Evolutionary conservation across 1,140 invertebrate species (phyloP), one percentile per base, ranked within the genome.

Genomic region (Mycetomoellerius zeteki): DNA sequence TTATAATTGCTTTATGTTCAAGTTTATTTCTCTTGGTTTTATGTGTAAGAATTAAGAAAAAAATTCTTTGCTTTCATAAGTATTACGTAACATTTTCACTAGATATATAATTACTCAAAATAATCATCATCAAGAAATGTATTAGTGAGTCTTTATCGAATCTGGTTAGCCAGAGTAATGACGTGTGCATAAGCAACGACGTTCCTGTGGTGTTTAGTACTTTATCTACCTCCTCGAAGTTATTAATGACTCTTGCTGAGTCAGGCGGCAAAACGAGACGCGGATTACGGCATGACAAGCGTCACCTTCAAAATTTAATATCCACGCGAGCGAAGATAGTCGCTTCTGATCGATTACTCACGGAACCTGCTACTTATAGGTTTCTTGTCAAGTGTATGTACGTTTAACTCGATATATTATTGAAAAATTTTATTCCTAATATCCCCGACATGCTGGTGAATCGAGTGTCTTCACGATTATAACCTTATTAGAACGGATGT

Each of bases 211-310:
- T 90, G 88, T 90, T 90, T 90, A 90, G 52, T 89, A 88, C 89
- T 90, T 90, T 90, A 90, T 90, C 89, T 90, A 88, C 85, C 89
- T 88, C 64, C 86, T 90, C 81, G 54, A 86, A 82, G 89, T 90
- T 90, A 90, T 90, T 90, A 90, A 90, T 90, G 89, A 90, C 82
- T 88, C 81, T 90, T 73, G 89, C 89, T 90, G 89, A 90, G 89
- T 90, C 89, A 90, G 89, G 76, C 76, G 75, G 60, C 71, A 67
- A 67, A 67, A 85, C 54, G 43, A 27, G 24, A 58, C 52, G 67
- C 78, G 33, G 50, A 47, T 27, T 33, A 67, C 5, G 14, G 27
- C 88, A 56, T 60, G 75, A 88, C 72, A 69, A 90, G 81, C 60
- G 89, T 85, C 88, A 90, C 90, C 89, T 90, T 90, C 89, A 90